Evolutionary conservation across 2,888 invertebrate species (phyloP).

Genomic region (Pilophorus perplexus): DNA sequence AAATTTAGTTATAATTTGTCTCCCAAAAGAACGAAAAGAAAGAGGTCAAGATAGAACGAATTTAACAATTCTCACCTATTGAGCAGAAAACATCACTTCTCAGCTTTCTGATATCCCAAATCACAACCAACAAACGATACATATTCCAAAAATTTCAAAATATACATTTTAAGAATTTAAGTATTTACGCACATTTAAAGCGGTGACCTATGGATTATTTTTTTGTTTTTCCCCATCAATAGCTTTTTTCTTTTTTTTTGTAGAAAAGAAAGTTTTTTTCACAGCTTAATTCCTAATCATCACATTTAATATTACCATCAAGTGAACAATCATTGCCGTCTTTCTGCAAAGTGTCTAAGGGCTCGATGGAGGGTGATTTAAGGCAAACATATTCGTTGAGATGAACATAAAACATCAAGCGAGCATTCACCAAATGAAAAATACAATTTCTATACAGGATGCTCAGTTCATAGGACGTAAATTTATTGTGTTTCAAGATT

Average conservation of each 20-base stretch:
- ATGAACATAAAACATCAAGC: too few relatives aligned
- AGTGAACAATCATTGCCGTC: too few relatives aligned
- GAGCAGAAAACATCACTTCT: slow-evolving; percentile 23
- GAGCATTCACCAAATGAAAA: too few relatives aligned
- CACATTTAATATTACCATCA: slow-evolving; percentile 20
- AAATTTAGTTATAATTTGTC: neutral
- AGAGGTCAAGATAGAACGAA: too few relatives aligned
- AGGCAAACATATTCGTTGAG: too few relatives aligned
- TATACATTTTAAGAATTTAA: slow-evolving; percentile 3
- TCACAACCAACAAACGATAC: slow-evolving; percentile 28
- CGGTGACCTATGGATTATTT: slow-evolving; percentile 8
- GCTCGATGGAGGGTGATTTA: too few relatives aligned
- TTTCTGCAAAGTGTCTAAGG: too few relatives aligned
- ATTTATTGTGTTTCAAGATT: too few relatives aligned
- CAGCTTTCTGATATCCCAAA: neutral
- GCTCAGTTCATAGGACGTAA: too few relatives aligned
- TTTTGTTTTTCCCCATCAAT: neutral
- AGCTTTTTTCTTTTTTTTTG: too few relatives aligned
- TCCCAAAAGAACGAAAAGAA: slow-evolving; percentile 4
- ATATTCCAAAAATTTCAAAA: too few relatives aligned
- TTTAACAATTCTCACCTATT: slow-evolving; percentile 5
- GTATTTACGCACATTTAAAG: slow-evolving; percentile 20
- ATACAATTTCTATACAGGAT: too few relatives aligned
- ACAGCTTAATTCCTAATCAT: slow-evolving; percentile 30
- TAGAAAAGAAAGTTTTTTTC: slow-evolving; percentile 7